Conservation (phyloP, 2,113 vertebrate species). For the Dasyurus viverrinus region DNA sequence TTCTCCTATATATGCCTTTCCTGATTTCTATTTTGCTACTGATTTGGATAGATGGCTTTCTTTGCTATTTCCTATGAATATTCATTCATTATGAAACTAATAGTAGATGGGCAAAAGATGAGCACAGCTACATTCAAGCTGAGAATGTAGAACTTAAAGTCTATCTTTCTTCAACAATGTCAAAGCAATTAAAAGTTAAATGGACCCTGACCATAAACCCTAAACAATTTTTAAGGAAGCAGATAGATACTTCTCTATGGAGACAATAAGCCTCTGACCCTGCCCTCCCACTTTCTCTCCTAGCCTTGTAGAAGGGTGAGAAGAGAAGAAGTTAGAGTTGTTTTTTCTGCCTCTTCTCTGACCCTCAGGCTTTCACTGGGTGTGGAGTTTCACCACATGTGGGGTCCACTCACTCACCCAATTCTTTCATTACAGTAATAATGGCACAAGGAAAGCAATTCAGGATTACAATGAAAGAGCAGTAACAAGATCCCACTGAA, state of each 20-base stretch:
- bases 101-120: background rate
- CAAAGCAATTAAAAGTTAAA: background rate
- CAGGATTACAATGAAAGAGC: background rate
- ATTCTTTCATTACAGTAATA: background rate
- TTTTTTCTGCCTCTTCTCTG: background rate
- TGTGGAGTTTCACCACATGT: background rate
- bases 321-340: background rate
- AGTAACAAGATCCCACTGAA: background rate
- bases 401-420: background rate
- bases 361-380: background rate
- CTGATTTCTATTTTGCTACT: background rate
- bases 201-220: background rate
- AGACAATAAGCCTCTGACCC: background rate
- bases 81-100: background rate
- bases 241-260: background rate
- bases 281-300: background rate
- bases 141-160: background rate
- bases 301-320: background rate
- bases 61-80: background rate
- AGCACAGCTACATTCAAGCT: background rate
- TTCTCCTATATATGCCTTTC: background rate
- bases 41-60: background rate
- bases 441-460: background rate
- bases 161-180: background rate
- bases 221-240: background rate